Percentiles rank a stretch among this genome's conserved stretches.
Evolutionary conservation across 2,113 vertebrate genomes (phyloP).

Genomic region (Arothron firmamentum): DNA sequence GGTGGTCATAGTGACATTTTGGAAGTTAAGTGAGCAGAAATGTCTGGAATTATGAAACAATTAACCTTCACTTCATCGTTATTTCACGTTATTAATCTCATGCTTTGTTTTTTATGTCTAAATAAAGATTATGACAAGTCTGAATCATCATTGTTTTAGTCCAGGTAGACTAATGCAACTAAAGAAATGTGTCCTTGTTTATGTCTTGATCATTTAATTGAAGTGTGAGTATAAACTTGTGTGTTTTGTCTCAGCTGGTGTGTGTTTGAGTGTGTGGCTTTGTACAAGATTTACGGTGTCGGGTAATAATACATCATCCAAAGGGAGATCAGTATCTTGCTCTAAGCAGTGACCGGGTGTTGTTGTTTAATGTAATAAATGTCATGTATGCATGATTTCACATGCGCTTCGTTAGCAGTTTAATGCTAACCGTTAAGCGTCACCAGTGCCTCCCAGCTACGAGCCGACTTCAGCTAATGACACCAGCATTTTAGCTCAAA

Average conservation of each 20-base stretch:
- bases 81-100: too few relatives aligned
- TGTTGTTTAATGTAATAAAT: slow-evolving; percentile 78
- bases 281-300: slow-evolving; percentile 38
- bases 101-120: too few relatives aligned
- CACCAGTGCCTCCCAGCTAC: slow-evolving; percentile 64
- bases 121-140: too few relatives aligned
- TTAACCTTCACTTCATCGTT: not conserved
- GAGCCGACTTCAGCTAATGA: slow-evolving; percentile 66
- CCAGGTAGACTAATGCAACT: not conserved
- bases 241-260: not conserved
- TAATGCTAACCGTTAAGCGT: slow-evolving; percentile 53
- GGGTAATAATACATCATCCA: slow-evolving; percentile 63
- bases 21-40: not conserved
- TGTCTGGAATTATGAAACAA: not conserved
- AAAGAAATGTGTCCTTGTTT: not conserved
- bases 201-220: slow-evolving; percentile 1
- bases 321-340: slow-evolving; percentile 56
- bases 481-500: slow-evolving; percentile 60
- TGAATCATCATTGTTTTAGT: not conserved
- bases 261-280: slow-evolving; percentile 4
- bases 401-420: slow-evolving; percentile 70
- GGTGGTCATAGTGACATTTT: not conserved
- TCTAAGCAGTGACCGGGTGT: slow-evolving; percentile 63
- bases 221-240: not conserved
- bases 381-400: slow-evolving; percentile 77